phyloP scores from a whole-genome alignment of 1,140 invertebrate genomes.

The Stegodyphus dumicola region DNA sequence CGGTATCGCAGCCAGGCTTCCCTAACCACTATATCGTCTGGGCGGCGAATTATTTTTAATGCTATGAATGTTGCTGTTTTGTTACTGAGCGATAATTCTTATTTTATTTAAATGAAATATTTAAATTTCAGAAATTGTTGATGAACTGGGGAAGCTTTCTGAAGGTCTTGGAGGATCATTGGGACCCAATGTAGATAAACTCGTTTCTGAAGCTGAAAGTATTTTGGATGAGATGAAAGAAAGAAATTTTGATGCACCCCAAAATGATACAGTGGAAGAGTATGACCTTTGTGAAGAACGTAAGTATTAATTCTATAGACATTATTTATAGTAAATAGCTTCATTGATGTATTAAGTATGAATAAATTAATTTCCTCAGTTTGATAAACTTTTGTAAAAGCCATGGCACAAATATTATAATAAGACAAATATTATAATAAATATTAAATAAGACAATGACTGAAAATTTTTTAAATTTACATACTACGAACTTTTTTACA shows the following conservation, averaged over 20 bases:
- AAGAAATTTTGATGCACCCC: constrained; percentile 71
- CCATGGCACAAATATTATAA: no score
- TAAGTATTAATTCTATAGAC: constrained; percentile 62
- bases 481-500: no score
- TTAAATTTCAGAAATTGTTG: constrained; percentile 70
- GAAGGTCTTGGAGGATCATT: constrained; percentile 76
- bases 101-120: not conserved
- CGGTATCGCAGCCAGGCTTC: no score
- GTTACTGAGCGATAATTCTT: not conserved
- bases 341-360: no score
- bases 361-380: no score
- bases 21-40: no score
- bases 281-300: constrained; percentile 63
- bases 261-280: constrained; percentile 63
- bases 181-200: constrained; percentile 80
- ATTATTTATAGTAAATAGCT: no score
- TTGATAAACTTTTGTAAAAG: no score
- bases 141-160: constrained; percentile 76
- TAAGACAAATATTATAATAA: no score
- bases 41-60: not conserved
- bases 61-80: not conserved
- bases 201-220: constrained; percentile 78
- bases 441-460: no score
- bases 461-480: no score
- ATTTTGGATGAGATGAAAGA: constrained; percentile 77